Evolutionary conservation across 2,113 vertebrate genomes (phyloP).

Genomic region (Podiceps cristatus): DNA sequence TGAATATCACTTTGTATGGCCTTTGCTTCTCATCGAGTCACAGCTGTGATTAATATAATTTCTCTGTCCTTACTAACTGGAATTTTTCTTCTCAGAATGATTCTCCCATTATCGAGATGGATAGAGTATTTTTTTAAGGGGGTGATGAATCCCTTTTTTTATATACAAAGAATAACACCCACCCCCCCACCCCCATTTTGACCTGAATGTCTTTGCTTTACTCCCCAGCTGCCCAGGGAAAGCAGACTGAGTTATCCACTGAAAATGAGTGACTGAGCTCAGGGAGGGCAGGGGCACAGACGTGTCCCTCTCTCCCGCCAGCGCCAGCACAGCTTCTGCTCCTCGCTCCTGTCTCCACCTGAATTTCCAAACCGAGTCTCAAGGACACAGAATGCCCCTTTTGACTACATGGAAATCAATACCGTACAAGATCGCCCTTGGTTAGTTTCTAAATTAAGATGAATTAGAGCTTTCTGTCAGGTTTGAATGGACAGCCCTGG

Average conservation of each 20-base stretch:
- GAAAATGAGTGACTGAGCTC: not conserved
- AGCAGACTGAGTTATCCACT: no score
- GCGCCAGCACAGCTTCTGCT: not conserved
- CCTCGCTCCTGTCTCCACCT: not conserved
- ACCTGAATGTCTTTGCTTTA: no score
- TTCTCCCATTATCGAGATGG: no score
- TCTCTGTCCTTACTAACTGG: no score
- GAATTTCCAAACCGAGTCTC: not conserved
- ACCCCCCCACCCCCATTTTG: no score
- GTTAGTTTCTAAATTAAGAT: not conserved
- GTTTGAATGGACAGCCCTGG: not conserved
- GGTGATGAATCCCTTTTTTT: no score
- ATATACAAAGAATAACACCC: no score
- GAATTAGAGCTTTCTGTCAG: not conserved
- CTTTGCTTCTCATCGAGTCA: no score
- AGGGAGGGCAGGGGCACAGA: not conserved
- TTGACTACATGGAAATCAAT: not conserved
- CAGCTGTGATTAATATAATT: no score
- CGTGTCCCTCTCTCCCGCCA: rapidly evolving
- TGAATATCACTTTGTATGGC: not conserved
- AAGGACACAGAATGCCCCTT: not conserved
- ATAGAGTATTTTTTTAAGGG: no score
- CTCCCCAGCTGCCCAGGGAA: no score
- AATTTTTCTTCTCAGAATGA: no score
- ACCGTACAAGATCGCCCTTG: not conserved